Conservation (phyloP, 2,113 vertebrate species). For the Circaetus gallicus region DNA sequence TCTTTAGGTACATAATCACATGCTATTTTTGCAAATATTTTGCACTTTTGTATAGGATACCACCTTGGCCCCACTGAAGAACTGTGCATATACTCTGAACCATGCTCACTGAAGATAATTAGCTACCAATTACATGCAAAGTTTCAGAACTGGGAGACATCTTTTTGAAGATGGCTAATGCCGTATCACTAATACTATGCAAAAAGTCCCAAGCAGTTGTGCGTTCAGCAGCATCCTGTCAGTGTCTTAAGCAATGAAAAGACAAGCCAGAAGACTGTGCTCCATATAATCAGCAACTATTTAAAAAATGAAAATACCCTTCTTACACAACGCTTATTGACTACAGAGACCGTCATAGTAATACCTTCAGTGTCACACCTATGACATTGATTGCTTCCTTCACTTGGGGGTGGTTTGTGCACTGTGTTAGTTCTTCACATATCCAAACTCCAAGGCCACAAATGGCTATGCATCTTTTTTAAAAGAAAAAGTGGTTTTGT, state of each 20-base stretch:
- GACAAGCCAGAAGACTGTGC: background rate
- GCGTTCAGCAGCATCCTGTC: background rate
- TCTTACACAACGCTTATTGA: background rate
- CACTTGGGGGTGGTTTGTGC: slow-evolving; percentile 84
- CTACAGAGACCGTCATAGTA: background rate
- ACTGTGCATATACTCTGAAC: background rate
- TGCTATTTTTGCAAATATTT: background rate
- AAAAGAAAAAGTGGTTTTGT: background rate
- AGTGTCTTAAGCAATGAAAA: background rate
- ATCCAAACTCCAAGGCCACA: slow-evolving; percentile 95
- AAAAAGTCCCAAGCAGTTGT: background rate
- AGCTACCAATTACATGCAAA: background rate
- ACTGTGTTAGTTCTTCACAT: slow-evolving; percentile 89
- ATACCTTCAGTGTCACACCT: slow-evolving; percentile 96
- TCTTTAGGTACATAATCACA: background rate
- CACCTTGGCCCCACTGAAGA: background rate
- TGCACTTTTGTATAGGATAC: background rate
- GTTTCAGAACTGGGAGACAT: background rate
- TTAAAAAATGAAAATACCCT: background rate
- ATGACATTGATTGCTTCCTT: slow-evolving; percentile 94
- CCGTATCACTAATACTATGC: accelerated
- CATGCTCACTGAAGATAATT: background rate
- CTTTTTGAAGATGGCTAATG: too few species aligned
- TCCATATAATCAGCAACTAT: background rate
- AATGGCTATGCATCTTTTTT: slow-evolving; percentile 87